phyloP scores from a whole-genome alignment of 2,888 invertebrate species.

The Mythimna albipuncta region DNA sequence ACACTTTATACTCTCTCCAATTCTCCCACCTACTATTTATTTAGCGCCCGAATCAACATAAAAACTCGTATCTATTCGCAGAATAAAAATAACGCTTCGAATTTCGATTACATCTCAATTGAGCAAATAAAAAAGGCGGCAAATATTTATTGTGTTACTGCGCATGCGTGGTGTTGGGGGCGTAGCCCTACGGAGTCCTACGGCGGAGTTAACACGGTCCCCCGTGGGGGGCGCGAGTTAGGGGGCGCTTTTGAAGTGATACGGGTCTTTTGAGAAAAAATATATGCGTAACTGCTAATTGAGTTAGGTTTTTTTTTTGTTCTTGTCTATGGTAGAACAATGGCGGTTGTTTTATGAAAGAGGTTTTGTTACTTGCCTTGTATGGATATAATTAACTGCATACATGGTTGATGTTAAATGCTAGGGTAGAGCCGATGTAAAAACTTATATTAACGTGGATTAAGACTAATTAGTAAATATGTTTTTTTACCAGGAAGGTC shows the following conservation, averaged over 20 bases:
- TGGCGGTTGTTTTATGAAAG: not conserved
- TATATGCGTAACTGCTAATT: constrained; percentile 26
- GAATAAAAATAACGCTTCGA: constrained; percentile 47
- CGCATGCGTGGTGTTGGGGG: constrained; percentile 62
- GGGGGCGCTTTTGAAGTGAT: constrained; percentile 49
- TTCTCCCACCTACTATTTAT: constrained; percentile 38
- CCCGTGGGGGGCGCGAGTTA: constrained; percentile 57
- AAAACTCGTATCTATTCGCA: constrained; percentile 44
- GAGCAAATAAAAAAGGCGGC: constrained; percentile 62
- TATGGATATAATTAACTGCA: not conserved
- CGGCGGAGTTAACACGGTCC: constrained; percentile 56
- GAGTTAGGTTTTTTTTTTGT: constrained; percentile 14
- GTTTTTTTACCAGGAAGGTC: not conserved
- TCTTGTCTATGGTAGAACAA: constrained; percentile 14
- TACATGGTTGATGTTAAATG: not conserved
- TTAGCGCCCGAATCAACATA: constrained; percentile 39
- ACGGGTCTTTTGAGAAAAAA: constrained; percentile 18
- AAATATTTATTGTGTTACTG: constrained; percentile 60
- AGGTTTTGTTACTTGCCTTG: not conserved
- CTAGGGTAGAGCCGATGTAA: not conserved
- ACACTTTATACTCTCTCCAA: constrained; percentile 27
- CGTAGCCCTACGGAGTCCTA: constrained; percentile 56
- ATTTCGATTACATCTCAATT: constrained; percentile 59
- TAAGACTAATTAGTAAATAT: not conserved
- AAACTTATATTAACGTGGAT: not conserved